phyloP scores from a whole-genome alignment of 2,888 invertebrate species.

The Nesidiocoris tenuis region DNA sequence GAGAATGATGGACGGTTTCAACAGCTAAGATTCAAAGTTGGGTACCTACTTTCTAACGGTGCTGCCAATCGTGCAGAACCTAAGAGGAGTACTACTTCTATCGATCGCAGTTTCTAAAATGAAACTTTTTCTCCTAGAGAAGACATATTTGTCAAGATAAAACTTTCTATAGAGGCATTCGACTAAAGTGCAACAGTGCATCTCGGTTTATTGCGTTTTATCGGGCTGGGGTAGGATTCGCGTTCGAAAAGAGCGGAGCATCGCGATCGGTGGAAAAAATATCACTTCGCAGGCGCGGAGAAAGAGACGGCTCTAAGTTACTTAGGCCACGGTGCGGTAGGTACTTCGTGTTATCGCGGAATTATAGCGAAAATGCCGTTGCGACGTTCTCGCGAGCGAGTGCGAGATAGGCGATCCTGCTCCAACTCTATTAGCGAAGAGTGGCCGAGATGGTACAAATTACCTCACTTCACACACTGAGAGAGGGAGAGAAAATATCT shows the following conservation, averaged over 20 bases:
- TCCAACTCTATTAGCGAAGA: neutral
- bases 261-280: neutral
- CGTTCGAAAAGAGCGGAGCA: neutral
- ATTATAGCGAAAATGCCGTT: neutral
- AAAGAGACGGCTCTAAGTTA: neutral
- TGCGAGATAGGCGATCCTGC: neutral
- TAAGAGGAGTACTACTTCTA: too few relatives aligned
- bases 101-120: too few relatives aligned
- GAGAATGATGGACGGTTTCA: too few relatives aligned
- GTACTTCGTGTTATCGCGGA: neutral
- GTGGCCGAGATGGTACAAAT: neutral
- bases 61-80: too few relatives aligned
- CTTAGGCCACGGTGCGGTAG: neutral
- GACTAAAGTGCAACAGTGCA: neutral
- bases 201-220: neutral
- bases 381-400: neutral
- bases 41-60: too few relatives aligned
- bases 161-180: neutral
- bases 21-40: too few relatives aligned
- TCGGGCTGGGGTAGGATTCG: neutral
- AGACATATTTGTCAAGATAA: neutral
- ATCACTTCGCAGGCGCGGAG: neutral
- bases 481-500: too few relatives aligned
- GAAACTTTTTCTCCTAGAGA: neutral
- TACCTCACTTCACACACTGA: too few relatives aligned